Evolutionary conservation across 2,888 invertebrate genomes (phyloP), one percentile per base, ranked within the genome.

Genomic region (Leptopilina drosophilae): DNA sequence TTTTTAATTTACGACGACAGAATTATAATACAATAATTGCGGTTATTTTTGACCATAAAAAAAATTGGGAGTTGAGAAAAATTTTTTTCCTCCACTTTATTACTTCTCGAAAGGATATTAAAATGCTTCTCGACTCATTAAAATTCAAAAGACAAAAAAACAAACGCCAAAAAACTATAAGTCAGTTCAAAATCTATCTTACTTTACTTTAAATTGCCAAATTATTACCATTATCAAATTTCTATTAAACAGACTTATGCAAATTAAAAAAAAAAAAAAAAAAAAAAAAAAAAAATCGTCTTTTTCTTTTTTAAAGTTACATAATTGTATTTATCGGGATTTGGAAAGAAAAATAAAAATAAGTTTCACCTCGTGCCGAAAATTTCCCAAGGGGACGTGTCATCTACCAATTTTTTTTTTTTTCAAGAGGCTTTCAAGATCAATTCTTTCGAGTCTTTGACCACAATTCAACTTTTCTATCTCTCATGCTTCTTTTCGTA

Each of bases 301-400:
- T 2, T 33, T 33, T 33, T 69, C 69, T 15, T 14, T 14, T 42
- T 42, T 42, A 42, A 42, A 42, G 8, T 42, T 8, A 42, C 26
- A 14, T 14, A 9, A 20, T 12, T 53, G 11, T 20, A 15, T 46
- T 67, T 67, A 46, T 1, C 14, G 15, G 15, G n/a, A 4, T 59
- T 20, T 20, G 9, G 46, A 12, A 73, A 73, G n/a, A 14, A 49
- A 73, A 53, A 26, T 42, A 42, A 4, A 49, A n/a, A 33, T 14
- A 73, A 7, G 15, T 73, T 73, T 56, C 33, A 26, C 53, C 33
- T 73, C 53, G 73, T n/a, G 14, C 53, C n/a, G 42, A 49, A 62
- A 62, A 73, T 73, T 73, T 73, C 73, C 73, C 73, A 73, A 73
- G 56, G 56, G 73, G 33, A n/a, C 26, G 20, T 67, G n/a, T 73